A percentile compares a stretch with the other conserved stretches of the same genome.
phyloP scores from a whole-genome alignment of 2,888 invertebrate species.

The Endotricha flammealis region DNA sequence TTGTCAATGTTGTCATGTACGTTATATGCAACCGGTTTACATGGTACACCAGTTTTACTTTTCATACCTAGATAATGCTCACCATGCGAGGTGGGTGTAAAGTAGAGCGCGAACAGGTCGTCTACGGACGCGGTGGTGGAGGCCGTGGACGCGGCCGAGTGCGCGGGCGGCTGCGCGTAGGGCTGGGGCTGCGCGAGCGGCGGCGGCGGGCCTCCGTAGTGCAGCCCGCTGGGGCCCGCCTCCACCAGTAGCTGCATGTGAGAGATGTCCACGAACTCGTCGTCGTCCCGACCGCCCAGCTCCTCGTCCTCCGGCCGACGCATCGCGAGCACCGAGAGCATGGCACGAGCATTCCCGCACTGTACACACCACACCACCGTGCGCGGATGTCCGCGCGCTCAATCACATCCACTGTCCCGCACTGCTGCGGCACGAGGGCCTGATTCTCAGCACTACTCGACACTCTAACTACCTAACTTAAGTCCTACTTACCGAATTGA shows the following conservation, averaged over 20 bases:
- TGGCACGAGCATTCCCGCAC: constrained; percentile 74
- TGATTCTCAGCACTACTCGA: constrained; percentile 17
- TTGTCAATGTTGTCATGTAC: too few relatives aligned
- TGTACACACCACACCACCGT: constrained; percentile 52
- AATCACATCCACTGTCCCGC: constrained; percentile 33
- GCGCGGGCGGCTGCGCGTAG: constrained; percentile 47
- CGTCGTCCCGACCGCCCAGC: constrained; percentile 73
- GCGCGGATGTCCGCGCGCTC: constrained; percentile 37
- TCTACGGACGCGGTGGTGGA: constrained; percentile 84
- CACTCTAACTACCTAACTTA: constrained; percentile 43
- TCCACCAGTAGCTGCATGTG: constrained; percentile 88
- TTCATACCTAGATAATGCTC: constrained; percentile 39
- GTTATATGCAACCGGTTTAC: background rate
- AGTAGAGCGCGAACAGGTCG: constrained; percentile 86
- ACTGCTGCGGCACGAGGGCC: constrained; percentile 33
- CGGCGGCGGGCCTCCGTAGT: constrained; percentile 67
- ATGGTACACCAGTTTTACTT: constrained; percentile 6
- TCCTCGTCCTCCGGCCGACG: constrained; percentile 85
- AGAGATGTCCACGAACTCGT: constrained; percentile 90
- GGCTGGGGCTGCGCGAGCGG: constrained; percentile 68
- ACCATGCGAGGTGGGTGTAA: constrained; percentile 82
- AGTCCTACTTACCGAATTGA: constrained; percentile 60
- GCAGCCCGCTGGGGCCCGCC: constrained; percentile 73
- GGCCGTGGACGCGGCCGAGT: constrained; percentile 69
- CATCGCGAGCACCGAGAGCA: constrained; percentile 84